These are phyloP conservation scores for Xylophagus ater DNA, from an alignment of 2,888 invertebrate genomes.

Conservation along the genomic window DNA sequence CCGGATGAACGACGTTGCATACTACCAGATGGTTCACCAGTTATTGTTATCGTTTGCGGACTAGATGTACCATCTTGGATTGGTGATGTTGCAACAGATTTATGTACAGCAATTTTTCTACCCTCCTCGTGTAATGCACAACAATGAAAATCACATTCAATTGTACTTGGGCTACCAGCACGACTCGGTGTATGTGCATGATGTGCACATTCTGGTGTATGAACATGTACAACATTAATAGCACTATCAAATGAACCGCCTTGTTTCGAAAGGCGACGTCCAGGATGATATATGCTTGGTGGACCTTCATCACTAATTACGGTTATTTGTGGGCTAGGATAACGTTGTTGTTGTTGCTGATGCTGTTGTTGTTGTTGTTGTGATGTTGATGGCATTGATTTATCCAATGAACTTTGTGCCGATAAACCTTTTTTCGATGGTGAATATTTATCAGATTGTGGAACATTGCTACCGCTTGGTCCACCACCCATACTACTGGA, in stretches of 20 bases:
- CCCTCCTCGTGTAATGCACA: slow-evolving; percentile 91
- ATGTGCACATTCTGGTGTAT: slow-evolving; percentile 69
- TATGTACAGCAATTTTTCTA: slow-evolving; percentile 81
- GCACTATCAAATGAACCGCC: slow-evolving; percentile 59
- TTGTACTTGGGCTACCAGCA: slow-evolving; percentile 51
- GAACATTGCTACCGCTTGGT: slow-evolving; percentile 31
- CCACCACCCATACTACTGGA: slow-evolving; percentile 29
- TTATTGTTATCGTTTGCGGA: slow-evolving; percentile 48
- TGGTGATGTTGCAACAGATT: slow-evolving; percentile 85
- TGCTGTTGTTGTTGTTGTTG: too few species aligned
- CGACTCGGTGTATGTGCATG: slow-evolving; percentile 58
- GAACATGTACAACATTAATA: slow-evolving; percentile 57
- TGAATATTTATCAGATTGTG: slow-evolving; percentile 38
- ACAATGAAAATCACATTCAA: slow-evolving; percentile 92
- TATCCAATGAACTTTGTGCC: slow-evolving; percentile 54
- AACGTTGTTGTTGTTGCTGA: slow-evolving; percentile 40
- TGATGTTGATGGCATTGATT: slow-evolving; percentile 39
- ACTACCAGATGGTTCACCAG: slow-evolving; percentile 39
- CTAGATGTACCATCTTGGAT: slow-evolving; percentile 68
- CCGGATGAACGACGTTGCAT: slow-evolving; percentile 40
- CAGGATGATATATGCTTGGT: slow-evolving; percentile 40
- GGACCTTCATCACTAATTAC: slow-evolving; percentile 89
- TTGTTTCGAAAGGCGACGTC: slow-evolving; percentile 46
- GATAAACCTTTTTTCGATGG: slow-evolving; percentile 43
- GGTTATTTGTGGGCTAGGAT: slow-evolving; percentile 75